These are phyloP conservation scores for Machaerirhynchus nigripectus DNA, from an alignment of 2,113 vertebrate genomes.

Conservation along the genomic window DNA sequence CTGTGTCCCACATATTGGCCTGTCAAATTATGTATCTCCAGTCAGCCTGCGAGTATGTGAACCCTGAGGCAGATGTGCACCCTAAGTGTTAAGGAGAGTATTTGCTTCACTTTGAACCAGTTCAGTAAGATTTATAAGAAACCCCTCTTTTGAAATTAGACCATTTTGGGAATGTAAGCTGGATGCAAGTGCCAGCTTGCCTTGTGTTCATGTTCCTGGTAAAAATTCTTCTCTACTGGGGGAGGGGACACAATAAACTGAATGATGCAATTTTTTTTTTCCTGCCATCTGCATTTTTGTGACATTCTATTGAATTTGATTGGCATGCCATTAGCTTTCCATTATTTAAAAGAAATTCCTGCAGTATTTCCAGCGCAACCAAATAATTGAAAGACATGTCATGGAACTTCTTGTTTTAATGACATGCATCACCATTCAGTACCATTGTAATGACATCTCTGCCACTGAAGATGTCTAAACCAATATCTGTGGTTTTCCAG, in stretches of 20 bases:
- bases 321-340: conserved; percentile 20
- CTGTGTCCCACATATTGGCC: background rate
- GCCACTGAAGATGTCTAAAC: conserved; percentile 21
- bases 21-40: background rate
- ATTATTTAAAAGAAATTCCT: conserved; percentile 30
- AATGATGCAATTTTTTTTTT: background rate
- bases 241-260: background rate
- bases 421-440: background rate
- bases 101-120: background rate
- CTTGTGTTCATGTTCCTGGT: background rate
- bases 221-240: background rate
- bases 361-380: background rate
- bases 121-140: background rate
- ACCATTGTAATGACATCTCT: background rate
- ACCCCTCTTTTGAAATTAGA: background rate
- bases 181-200: background rate
- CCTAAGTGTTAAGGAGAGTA: background rate
- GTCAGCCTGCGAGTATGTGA: background rate
- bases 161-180: background rate
- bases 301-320: conserved; percentile 2
- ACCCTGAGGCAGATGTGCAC: background rate
- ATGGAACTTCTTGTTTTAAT: conserved; percentile 24
- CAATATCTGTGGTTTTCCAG: background rate
- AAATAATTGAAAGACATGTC: conserved; percentile 52
- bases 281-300: background rate